Evolutionary conservation across 92 coral and sea anemone genomes (phyloP), one percentile per base, ranked within the genome.

Genomic region (Epizoanthus scotinus): DNA sequence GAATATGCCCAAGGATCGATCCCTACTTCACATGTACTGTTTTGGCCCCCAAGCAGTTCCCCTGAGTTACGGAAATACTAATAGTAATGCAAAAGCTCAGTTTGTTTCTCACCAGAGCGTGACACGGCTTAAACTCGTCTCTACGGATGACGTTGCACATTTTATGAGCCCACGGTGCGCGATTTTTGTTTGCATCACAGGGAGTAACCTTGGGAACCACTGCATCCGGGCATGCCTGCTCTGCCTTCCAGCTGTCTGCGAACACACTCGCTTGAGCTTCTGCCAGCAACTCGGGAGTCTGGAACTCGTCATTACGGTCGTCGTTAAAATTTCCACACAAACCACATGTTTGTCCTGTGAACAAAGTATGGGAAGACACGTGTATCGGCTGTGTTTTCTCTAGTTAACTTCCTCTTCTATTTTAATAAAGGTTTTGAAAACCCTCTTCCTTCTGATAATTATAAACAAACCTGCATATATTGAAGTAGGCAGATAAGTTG

Each of bases 141-240:
- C 95, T 83, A 34, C 90, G 89, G 47, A 94, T 91, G 62, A 91
- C 82, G 86, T 92, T 94, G 82, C 98, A 94, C 91, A 90, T 94
- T 87, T 94, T 94, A 86, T 94, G 93, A 74, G 98, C 95, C 98
- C 98, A 94, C 47, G 95, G 93, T 26, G 91, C 88, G 60, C 98
- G 77, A 59, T 91, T 86, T 82, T 87, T 91, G 91, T 91, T 89
- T 38, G 38, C 83, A 66, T 82, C 84, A 78, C 98, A 94, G 71
- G 98, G 94, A 70, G 90, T 79, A 58, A 63, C 79, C 56, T 65
- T 88, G 81, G 89, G 87, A 21, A 82, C 65, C 12, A 79, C 72
- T 21, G 98, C 93, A 75, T 94, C 94, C 5, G 98, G 90, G 77
- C 98, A 94, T 15, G 94, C 79, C 14, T 91, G 79, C 26, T 94